Conservation (phyloP, 2,113 vertebrate species). For the Myotis yumanensis region DNA sequence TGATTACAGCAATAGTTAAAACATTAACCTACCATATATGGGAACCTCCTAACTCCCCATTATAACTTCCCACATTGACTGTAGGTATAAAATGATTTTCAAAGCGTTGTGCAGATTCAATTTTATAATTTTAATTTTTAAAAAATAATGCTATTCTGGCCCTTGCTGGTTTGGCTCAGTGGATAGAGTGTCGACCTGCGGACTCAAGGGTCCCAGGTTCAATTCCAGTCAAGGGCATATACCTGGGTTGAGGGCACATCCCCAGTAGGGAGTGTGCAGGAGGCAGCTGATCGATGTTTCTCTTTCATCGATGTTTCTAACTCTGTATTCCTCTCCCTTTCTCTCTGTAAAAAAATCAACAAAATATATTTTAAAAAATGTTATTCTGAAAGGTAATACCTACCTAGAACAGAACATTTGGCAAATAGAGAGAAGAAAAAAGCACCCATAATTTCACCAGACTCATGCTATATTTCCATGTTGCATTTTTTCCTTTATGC, state of each 20-base stretch:
- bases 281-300: too few relatives aligned
- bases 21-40: not conserved
- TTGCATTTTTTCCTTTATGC: not conserved
- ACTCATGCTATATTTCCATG: slow-evolving; percentile 7
- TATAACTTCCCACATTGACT: not conserved
- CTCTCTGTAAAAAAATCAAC: too few relatives aligned
- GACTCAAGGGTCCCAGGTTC: too few relatives aligned
- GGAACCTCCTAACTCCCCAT: not conserved
- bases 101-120: slow-evolving; percentile 20
- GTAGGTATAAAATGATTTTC: slow-evolving; percentile 35
- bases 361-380: not conserved
- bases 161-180: too few relatives aligned
- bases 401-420: not conserved
- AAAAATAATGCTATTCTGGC: not conserved
- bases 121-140: slow-evolving; percentile 28
- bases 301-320: too few relatives aligned
- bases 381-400: slow-evolving; percentile 31
- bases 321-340: too few relatives aligned
- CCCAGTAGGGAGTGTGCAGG: too few relatives aligned
- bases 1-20: not conserved
- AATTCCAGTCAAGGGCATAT: too few relatives aligned
- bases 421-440: not conserved
- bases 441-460: slow-evolving; percentile 16
- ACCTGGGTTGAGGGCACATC: too few relatives aligned
- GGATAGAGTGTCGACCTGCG: too few relatives aligned